These are phyloP conservation scores for Zoanthus sociatus DNA, from an alignment of 92 coral and sea anemone species.

Conservation along the genomic window DNA sequence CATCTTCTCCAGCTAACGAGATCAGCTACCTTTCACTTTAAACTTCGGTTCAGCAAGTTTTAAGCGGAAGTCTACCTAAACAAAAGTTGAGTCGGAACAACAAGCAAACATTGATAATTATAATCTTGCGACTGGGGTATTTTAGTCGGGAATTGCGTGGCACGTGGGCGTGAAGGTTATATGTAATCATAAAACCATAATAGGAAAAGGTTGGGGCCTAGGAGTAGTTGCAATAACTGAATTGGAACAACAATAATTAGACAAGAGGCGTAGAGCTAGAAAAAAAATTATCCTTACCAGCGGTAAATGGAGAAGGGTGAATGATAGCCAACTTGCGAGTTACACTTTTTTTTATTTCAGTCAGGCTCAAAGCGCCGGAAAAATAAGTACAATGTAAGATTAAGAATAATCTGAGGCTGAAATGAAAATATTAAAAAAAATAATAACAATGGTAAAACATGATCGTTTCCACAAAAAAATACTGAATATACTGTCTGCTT, in stretches of 20 bases:
- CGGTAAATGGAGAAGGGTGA: neutral
- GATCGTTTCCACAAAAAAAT: no score
- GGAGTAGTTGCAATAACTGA: neutral
- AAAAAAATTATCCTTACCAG: neutral
- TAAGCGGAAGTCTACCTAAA: conserved; percentile 44
- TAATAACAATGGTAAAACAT: no score
- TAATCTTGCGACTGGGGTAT: neutral
- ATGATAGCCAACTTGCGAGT: neutral
- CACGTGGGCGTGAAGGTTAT: conserved; percentile 32
- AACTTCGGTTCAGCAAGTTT: conserved; percentile 37
- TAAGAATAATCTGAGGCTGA: no score
- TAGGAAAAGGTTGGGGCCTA: conserved; percentile 19
- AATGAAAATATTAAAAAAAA: no score
- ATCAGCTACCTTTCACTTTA: conserved; percentile 3
- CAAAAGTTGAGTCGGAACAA: conserved; percentile 33
- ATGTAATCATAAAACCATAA: neutral
- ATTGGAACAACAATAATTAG: neutral
- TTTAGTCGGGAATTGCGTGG: neutral
- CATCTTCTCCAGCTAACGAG: no score
- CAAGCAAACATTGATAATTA: neutral
- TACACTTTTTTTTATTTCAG: no score
- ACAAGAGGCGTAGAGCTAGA: neutral
- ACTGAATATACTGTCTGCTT: no score
- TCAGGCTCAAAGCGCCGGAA: no score
- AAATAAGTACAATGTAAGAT: no score